These are phyloP conservation scores for Neodiprion lecontei DNA, from an alignment of 1,140 invertebrate species.

Conservation along the genomic window DNA sequence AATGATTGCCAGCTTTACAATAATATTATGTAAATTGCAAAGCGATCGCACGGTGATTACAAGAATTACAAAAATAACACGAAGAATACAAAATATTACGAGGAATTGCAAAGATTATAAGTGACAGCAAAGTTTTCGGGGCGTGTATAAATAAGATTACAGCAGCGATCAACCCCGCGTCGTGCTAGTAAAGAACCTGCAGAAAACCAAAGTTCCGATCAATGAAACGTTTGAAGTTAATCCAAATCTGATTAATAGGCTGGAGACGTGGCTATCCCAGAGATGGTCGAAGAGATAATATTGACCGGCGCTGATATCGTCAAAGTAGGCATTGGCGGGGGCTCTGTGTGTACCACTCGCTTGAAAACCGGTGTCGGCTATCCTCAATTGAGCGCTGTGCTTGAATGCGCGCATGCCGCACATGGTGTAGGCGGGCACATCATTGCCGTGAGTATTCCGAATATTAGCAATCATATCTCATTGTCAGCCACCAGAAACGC, in stretches of 20 bases:
- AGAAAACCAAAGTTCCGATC: too few species aligned
- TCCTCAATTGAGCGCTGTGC: slow-evolving; percentile 93
- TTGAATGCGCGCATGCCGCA: slow-evolving; percentile 95
- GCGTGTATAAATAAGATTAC: too few species aligned
- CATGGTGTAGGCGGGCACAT: slow-evolving; percentile 92
- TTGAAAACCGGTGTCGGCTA: slow-evolving; percentile 96
- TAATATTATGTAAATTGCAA: too few species aligned
- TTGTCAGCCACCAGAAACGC: too few species aligned
- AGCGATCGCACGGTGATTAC: too few species aligned
- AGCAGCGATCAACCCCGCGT: too few species aligned
- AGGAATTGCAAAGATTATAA: slow-evolving; percentile 26
- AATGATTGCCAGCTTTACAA: too few species aligned
- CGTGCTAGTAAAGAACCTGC: too few species aligned
- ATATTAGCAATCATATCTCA: neutral
- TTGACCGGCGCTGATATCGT: slow-evolving; percentile 94
- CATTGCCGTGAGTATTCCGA: slow-evolving; percentile 74
- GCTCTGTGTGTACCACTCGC: slow-evolving; percentile 92
- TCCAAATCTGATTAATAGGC: slow-evolving; percentile 66
- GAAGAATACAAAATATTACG: too few species aligned
- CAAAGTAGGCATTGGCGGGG: slow-evolving; percentile 96
- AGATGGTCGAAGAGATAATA: slow-evolving; percentile 96
- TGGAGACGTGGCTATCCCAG: slow-evolving; percentile 96
- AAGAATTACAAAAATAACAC: too few species aligned
- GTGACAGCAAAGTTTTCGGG: neutral
- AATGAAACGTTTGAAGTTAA: too few species aligned